Evolutionary conservation across 2,888 invertebrate genomes (phyloP), one percentile per base, ranked within the genome.

Genomic region (Hirtodrosophila histrioides): DNA sequence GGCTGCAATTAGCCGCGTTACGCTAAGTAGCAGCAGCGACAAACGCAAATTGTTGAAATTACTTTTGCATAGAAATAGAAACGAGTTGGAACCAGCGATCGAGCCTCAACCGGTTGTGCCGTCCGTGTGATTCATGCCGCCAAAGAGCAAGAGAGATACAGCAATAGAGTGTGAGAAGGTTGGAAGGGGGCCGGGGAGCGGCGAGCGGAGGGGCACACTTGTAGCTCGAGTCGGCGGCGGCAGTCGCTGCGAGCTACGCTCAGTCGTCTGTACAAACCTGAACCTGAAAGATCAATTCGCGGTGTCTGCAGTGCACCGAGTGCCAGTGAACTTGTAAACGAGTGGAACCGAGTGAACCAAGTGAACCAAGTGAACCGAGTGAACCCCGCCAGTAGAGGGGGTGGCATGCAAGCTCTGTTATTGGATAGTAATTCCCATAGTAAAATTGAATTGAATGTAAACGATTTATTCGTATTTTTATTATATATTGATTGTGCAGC

Each of bases 251-350:
- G 75, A 73, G 65, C 73, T 70, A 36, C 66, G 72, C 70, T 86
- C 86, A 82, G 82, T 82, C 81, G 61, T 56, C 74, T 58, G 70
- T 54, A 69, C 68, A 71, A 78, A 76, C 87, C 73, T 76, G 79
- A 84, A 85, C 75, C 80, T 66, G 79, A 63, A 77, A 79, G 84
- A 82, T 84, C 84, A 73, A 68, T 63, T 67, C 75, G 73, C 65
- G 69, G 65, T 46, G 57, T 67, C 55, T 55, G 53, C 62, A 56
- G 49, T 54, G 48, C 60, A 63, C 54, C 43, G 61, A 58, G 56
- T 72, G 67, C 37, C 54, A 63, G 60, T 66, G 63, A 67, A 71
- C 67, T 70, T 70, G 65, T 33, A 48, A 23, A 17, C 17, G 10
- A 55, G 31, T 27, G 24, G 11, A n/a, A 51, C 24, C n/a, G 35